Conservation (phyloP, 1,140 invertebrate genomes). For the Cecropterus lyciades region DNA sequence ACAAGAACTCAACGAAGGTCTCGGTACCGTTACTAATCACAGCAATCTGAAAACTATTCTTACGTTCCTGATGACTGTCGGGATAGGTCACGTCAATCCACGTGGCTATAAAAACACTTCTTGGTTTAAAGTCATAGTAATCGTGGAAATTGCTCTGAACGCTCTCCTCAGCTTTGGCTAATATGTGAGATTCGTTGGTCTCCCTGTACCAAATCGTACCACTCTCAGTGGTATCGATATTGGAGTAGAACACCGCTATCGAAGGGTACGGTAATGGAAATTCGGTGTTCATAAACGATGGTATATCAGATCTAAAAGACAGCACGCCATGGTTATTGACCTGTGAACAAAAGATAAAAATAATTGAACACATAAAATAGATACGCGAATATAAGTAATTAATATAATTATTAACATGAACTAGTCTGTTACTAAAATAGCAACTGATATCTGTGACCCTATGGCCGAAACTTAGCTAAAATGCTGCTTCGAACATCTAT, state of each 20-base stretch:
- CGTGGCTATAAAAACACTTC: slow-evolving; percentile 89
- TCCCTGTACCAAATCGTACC: slow-evolving; percentile 93
- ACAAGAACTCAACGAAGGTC: slow-evolving; percentile 94
- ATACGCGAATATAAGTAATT: too few species aligned
- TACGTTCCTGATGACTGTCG: slow-evolving; percentile 74
- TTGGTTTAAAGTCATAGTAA: slow-evolving; percentile 86
- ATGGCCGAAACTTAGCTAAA: not conserved
- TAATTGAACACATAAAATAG: not conserved
- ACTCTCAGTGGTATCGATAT: slow-evolving; percentile 92
- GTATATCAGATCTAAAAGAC: slow-evolving; percentile 94
- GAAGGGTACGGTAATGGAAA: slow-evolving; percentile 96
- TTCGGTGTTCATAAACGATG: slow-evolving; percentile 93
- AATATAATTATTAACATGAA: too few species aligned
- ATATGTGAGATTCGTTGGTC: slow-evolving; percentile 86
- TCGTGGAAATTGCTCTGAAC: slow-evolving; percentile 89
- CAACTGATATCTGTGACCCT: not conserved
- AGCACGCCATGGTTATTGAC: slow-evolving; percentile 96
- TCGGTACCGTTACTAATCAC: slow-evolving; percentile 93
- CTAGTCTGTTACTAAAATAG: too few species aligned
- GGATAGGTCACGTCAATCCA: slow-evolving; percentile 89
- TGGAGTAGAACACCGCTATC: slow-evolving; percentile 95
- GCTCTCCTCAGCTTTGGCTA: slow-evolving; percentile 88
- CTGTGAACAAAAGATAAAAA: slow-evolving; percentile 84
- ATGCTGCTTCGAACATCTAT: not conserved
- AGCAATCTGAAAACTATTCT: slow-evolving; percentile 92